Evolutionary conservation across 2,888 invertebrate genomes (phyloP).

Genomic region (Acleris laterana): DNA sequence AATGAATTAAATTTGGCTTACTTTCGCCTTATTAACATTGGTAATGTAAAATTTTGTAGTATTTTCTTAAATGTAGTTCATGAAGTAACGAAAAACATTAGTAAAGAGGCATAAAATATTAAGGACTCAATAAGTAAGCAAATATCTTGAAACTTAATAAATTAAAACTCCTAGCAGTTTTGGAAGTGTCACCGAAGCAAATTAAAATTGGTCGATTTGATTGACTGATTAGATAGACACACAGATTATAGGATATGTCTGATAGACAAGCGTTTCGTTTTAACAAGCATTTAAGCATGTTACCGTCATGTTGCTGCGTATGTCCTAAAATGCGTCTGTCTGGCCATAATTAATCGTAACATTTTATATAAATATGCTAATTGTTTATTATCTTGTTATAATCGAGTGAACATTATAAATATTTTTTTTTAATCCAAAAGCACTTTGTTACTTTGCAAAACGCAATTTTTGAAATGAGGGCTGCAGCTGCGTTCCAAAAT

Average conservation of each 20-base stretch:
- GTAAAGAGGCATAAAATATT: too few species aligned
- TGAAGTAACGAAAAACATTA: neutral
- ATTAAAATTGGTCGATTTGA: too few species aligned
- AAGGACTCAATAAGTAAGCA: too few species aligned
- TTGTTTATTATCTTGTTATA: neutral
- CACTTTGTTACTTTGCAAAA: constrained; percentile 36
- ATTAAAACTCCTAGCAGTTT: too few species aligned
- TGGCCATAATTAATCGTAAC: too few species aligned
- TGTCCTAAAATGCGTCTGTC: too few species aligned
- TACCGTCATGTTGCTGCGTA: neutral
- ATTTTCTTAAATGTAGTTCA: neutral
- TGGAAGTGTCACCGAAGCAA: too few species aligned
- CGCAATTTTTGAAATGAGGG: constrained; percentile 16
- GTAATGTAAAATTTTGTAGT: neutral
- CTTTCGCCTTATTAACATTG: constrained; percentile 65
- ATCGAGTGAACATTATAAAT: neutral
- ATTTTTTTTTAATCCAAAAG: too few species aligned
- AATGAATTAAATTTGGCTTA: constrained; percentile 37
- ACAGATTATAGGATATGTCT: too few species aligned
- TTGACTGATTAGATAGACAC: too few species aligned
- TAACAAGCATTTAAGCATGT: neutral
- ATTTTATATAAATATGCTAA: neutral
- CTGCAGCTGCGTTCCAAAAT: constrained; percentile 17
- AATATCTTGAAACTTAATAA: too few species aligned
- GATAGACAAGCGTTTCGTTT: neutral